These are phyloP conservation scores for Enteromius afrohamiltoni DNA, from an alignment of 2,797 vertebrate genomes.

Conservation along the genomic window DNA sequence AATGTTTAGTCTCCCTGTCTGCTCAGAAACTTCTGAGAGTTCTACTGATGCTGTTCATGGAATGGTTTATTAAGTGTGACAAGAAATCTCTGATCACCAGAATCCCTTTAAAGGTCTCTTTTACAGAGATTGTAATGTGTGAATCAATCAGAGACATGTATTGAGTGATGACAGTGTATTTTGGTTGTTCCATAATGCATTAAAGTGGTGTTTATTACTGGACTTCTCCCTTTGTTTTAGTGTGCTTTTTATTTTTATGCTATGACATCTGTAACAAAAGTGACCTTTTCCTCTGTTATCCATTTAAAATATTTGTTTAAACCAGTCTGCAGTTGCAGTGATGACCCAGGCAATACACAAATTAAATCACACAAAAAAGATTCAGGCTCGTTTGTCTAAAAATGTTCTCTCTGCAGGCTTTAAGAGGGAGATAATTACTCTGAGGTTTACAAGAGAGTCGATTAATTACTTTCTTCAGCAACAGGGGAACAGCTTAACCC, in stretches of 20 bases:
- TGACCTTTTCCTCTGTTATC: not conserved
- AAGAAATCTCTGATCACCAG: conserved; percentile 10
- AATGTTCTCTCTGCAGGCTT: conserved; percentile 34
- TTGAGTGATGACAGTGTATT: not conserved
- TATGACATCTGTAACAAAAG: not conserved
- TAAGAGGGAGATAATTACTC: conserved; percentile 36
- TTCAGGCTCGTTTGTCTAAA: conserved; percentile 40
- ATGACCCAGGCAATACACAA: conserved; percentile 16
- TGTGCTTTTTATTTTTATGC: not conserved
- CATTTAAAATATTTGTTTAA: not conserved
- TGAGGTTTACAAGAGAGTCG: not conserved
- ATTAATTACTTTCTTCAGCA: conserved; percentile 44
- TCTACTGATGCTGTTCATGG: conserved; percentile 17
- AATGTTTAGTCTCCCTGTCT: not conserved
- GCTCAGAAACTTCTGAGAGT: not conserved
- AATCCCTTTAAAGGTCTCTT: conserved; percentile 48
- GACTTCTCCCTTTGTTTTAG: conserved; percentile 13
- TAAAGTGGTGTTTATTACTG: conserved; percentile 37
- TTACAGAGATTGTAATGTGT: conserved; percentile 31
- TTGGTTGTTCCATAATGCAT: conserved; percentile 22
- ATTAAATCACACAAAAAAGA: conserved; percentile 28
- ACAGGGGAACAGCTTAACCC: conserved; percentile 48
- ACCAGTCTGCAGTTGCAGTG: not conserved
- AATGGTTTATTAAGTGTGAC: conserved; percentile 9
- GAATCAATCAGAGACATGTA: conserved; percentile 27